Evolutionary conservation across 2,797 vertebrate species (phyloP).

Genomic region (Dendrocincla fuliginosa): DNA sequence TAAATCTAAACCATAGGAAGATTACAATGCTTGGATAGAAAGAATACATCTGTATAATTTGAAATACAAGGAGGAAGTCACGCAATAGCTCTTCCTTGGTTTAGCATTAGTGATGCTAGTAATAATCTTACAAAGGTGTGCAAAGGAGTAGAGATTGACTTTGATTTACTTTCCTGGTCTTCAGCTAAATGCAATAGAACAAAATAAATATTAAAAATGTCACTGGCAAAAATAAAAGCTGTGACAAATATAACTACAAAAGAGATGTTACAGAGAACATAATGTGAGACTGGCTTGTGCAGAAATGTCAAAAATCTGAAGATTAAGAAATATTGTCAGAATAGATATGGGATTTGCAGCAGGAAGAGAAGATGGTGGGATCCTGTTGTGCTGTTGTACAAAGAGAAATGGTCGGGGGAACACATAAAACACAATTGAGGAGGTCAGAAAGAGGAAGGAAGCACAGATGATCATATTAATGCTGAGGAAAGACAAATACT

Average conservation of each 20-base stretch:
- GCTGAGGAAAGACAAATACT: neutral
- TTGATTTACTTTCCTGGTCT: neutral
- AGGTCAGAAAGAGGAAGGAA: neutral
- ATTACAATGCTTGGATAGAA: neutral
- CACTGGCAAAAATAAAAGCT: neutral
- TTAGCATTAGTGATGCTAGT: neutral
- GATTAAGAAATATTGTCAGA: neutral
- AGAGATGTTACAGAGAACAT: accelerated
- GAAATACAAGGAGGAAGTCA: neutral
- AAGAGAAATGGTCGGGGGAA: neutral
- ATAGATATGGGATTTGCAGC: neutral
- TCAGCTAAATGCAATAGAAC: neutral
- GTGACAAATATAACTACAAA: neutral
- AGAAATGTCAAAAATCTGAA: neutral
- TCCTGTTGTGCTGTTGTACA: neutral
- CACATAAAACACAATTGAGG: accelerated
- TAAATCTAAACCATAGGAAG: neutral
- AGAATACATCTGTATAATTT: neutral
- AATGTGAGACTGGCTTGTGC: neutral
- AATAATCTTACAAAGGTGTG: neutral
- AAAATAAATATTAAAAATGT: neutral
- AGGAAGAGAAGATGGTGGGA: neutral
- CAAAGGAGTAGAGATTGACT: neutral
- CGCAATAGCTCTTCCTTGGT: neutral
- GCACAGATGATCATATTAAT: neutral